Conservation (phyloP, 1,140 invertebrate species). For the Drosophila funebris region DNA sequence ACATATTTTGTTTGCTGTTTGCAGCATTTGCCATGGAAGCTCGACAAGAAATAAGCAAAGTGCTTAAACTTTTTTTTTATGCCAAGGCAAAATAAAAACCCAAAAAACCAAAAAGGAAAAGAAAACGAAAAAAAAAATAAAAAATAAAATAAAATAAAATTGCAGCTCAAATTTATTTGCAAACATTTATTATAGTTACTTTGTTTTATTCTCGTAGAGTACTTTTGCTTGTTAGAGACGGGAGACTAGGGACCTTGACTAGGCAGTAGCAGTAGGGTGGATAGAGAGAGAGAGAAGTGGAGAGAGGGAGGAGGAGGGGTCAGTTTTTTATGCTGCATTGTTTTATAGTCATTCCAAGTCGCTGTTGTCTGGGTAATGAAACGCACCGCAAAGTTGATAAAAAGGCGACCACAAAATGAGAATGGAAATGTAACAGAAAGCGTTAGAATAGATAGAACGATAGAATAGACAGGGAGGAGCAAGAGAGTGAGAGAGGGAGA, state of each 20-base stretch:
- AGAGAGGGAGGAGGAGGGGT: background rate
- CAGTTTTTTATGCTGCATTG: slow-evolving; percentile 73
- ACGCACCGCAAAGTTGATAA: slow-evolving; percentile 63
- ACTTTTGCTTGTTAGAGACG: slow-evolving; percentile 56
- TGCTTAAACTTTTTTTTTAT: slow-evolving; percentile 73
- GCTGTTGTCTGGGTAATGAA: slow-evolving; percentile 47
- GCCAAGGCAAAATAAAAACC: slow-evolving; percentile 56
- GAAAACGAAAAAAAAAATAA: background rate
- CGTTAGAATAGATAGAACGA: too few relatives aligned
- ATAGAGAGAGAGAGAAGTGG: background rate
- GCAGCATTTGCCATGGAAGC: background rate
- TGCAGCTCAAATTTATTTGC: slow-evolving; percentile 77
- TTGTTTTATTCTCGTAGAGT: slow-evolving; percentile 75
- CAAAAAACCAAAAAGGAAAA: slow-evolving; percentile 2
- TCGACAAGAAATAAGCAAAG: slow-evolving; percentile 44
- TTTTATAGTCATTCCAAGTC: slow-evolving; percentile 69
- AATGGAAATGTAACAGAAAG: slow-evolving; percentile 30
- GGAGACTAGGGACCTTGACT: background rate
- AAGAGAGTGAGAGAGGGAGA: background rate
- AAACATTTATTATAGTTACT: slow-evolving; percentile 81
- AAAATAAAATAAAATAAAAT: background rate
- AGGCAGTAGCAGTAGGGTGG: too few relatives aligned
- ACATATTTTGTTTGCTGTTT: slow-evolving; percentile 62
- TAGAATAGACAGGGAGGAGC: background rate
- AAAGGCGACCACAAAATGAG: slow-evolving; percentile 35